A percentile compares a stretch with the other conserved stretches of the same genome.
phyloP scores from a whole-genome alignment of 2,113 vertebrate species.

The Barbus barbus region DNA sequence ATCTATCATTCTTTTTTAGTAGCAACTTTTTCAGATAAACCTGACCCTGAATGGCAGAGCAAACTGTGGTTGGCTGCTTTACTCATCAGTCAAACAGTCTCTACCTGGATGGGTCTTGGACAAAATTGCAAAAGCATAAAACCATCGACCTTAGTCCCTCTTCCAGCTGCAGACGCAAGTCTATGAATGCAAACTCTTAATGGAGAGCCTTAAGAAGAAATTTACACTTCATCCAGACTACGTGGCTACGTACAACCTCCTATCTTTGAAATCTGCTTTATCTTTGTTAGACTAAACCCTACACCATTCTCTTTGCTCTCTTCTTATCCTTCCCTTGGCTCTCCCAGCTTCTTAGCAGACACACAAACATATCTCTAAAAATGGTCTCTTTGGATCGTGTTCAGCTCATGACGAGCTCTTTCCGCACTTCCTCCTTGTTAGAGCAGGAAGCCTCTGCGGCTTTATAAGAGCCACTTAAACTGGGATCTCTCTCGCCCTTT shows the following conservation, averaged over 20 bases:
- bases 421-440: constrained; percentile 22
- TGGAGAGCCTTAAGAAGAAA: constrained; percentile 19
- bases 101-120: neutral
- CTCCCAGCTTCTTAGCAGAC: neutral
- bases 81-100: neutral
- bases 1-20: neutral
- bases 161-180: neutral
- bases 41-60: neutral
- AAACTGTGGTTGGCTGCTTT: neutral
- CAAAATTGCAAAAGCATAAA: neutral
- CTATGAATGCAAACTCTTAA: constrained; percentile 3
- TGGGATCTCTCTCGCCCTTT: neutral
- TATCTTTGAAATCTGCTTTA: constrained; percentile 32
- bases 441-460: constrained; percentile 25
- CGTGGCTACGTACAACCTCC: neutral
- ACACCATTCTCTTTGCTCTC: constrained; percentile 10
- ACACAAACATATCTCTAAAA: constrained; percentile 33
- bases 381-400: constrained; percentile 25
- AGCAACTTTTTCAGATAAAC: neutral
- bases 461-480: constrained; percentile 38
- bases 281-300: constrained; percentile 29
- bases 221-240: neutral
- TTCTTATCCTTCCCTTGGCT: constrained; percentile 8
- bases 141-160: neutral
- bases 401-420: constrained; percentile 42